phyloP scores from a whole-genome alignment of 2,888 invertebrate species.

The Leptinotarsa haldemani region DNA sequence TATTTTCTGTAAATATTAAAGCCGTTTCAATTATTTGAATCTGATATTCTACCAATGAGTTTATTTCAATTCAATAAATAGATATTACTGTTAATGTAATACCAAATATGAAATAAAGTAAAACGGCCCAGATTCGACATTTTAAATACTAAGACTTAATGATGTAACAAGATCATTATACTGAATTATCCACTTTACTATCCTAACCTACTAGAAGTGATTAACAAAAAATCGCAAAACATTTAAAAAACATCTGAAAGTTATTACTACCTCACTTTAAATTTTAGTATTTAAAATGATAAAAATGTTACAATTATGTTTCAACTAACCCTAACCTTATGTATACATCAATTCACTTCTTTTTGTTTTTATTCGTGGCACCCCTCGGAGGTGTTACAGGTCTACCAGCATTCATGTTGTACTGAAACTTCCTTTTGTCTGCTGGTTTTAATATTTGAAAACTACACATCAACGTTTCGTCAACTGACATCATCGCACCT shows the following conservation, averaged over 20 bases:
- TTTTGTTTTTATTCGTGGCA: conserved; percentile 93
- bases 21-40: conserved; percentile 44
- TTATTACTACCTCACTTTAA: conserved; percentile 37
- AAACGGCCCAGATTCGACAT: conserved; percentile 47
- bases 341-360: conserved; percentile 76
- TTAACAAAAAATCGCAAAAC: conserved; percentile 32
- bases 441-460: conserved; percentile 97
- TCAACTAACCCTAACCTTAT: conserved; percentile 47
- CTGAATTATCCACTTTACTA: conserved; percentile 35
- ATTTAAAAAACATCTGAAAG: conserved; percentile 29
- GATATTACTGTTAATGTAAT: conserved; percentile 39
- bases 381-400: conserved; percentile 98
- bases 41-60: conserved; percentile 34
- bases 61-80: conserved; percentile 38
- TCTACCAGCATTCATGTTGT: conserved; percentile 93
- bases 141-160: conserved; percentile 51
- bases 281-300: conserved; percentile 49
- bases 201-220: conserved; percentile 40
- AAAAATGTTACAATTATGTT: conserved; percentile 34
- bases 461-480: conserved; percentile 99
- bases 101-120: conserved; percentile 45
- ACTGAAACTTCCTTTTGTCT: conserved; percentile 97
- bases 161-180: conserved; percentile 30
- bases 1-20: conserved; percentile 41
- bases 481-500: conserved; percentile 98